Conservation (phyloP, 2,888 invertebrate genomes). For the Anaspis maculata region DNA sequence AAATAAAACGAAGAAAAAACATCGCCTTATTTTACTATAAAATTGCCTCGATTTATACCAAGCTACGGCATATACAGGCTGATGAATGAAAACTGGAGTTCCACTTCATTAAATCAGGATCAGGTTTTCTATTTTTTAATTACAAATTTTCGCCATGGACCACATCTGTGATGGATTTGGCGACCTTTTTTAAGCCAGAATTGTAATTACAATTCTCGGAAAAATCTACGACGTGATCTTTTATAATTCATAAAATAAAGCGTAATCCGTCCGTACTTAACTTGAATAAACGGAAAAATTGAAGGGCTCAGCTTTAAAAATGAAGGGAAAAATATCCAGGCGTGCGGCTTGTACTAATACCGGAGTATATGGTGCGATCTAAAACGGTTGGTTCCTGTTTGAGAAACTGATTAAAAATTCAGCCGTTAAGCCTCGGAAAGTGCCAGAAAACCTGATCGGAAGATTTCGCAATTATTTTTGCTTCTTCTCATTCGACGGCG, state of each 20-base stretch:
- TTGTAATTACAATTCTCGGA: slow-evolving; percentile 16
- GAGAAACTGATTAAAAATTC: slow-evolving; percentile 44
- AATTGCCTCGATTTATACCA: too few relatives aligned
- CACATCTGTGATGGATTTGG: slow-evolving; percentile 8
- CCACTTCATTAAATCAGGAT: too few relatives aligned
- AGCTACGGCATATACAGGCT: too few relatives aligned
- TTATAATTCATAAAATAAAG: slow-evolving; percentile 17
- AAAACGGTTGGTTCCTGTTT: slow-evolving; percentile 33
- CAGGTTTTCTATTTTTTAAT: too few relatives aligned
- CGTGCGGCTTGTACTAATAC: background rate
- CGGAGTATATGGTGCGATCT: slow-evolving; percentile 24
- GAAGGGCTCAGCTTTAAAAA: slow-evolving; percentile 32
- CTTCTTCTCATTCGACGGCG: slow-evolving; percentile 25
- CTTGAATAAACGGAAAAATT: slow-evolving; percentile 31
- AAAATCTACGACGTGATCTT: slow-evolving; percentile 8
- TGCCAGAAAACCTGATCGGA: slow-evolving; percentile 38
- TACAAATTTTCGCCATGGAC: background rate
- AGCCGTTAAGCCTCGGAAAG: slow-evolving; percentile 40
- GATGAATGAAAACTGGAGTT: too few relatives aligned
- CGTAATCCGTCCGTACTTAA: slow-evolving; percentile 21
- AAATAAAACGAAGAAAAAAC: background rate
- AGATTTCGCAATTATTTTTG: slow-evolving; percentile 41
- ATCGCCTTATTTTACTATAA: background rate
- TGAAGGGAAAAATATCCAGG: slow-evolving; percentile 30
- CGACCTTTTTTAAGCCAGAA: slow-evolving; percentile 13